phyloP scores from a whole-genome alignment of 1,140 invertebrate genomes.

The Eriosoma lanigerum region DNA sequence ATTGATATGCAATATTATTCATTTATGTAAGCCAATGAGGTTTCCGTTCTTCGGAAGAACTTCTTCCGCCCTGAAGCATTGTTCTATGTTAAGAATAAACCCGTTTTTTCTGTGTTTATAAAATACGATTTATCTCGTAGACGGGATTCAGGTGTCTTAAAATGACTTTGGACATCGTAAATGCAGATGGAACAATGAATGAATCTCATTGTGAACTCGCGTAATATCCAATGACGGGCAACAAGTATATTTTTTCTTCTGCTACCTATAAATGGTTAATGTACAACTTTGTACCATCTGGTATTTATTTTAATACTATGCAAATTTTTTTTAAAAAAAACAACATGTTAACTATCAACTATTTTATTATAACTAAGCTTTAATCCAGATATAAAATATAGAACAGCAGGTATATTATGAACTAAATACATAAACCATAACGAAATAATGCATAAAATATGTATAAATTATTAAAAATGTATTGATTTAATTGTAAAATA shows the following conservation, averaged over 20 bases:
- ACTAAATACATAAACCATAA: too few species aligned
- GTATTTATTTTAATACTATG: background rate
- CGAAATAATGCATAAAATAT: too few species aligned
- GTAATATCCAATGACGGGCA: conserved; percentile 15
- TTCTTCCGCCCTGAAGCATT: conserved; percentile 37
- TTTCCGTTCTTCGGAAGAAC: too few species aligned
- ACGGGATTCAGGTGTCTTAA: conserved; percentile 24
- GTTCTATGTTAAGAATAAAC: conserved; percentile 5
- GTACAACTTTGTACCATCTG: conserved; percentile 25
- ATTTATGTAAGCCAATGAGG: background rate
- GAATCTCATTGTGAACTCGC: conserved; percentile 15
- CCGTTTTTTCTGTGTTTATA: conserved; percentile 16
- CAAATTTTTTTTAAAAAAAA: background rate
- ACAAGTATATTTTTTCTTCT: background rate
- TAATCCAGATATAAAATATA: too few species aligned
- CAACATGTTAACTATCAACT: too few species aligned
- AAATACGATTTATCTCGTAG: conserved; percentile 32
- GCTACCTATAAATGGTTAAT: conserved; percentile 6
- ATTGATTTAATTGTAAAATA: too few species aligned
- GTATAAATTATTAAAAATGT: too few species aligned
- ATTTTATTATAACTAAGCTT: too few species aligned
- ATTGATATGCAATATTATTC: conserved; percentile 21
- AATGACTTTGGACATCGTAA: conserved; percentile 31
- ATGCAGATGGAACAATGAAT: conserved; percentile 49
- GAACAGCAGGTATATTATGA: too few species aligned